Percentiles rank a stretch among this genome's conserved stretches.
Evolutionary conservation across 2,888 invertebrate species (phyloP).

Genomic region (Euplagia quadripunctaria): DNA sequence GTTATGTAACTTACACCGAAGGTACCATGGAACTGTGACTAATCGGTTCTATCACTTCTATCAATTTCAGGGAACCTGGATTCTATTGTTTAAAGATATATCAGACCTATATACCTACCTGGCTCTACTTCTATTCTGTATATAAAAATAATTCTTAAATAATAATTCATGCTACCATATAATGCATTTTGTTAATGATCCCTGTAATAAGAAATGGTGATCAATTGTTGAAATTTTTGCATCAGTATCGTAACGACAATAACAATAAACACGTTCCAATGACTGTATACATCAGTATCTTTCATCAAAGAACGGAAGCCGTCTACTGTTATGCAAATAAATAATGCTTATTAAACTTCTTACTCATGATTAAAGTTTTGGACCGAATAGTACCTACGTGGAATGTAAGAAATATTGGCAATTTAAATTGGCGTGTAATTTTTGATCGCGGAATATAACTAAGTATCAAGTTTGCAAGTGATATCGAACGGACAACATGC

Average conservation of each 20-base stretch:
- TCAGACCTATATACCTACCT: background rate
- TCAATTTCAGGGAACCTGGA: no score
- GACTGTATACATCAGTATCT: background rate
- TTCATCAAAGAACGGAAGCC: background rate
- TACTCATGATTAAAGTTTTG: background rate
- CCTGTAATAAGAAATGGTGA: background rate
- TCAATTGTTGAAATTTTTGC: background rate
- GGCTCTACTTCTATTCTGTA: background rate
- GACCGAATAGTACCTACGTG: background rate
- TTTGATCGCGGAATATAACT: background rate
- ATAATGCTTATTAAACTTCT: background rate
- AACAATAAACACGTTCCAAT: slow-evolving; percentile 3
- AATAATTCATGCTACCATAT: background rate
- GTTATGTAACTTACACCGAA: no score
- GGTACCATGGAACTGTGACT: no score
- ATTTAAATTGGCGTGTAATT: slow-evolving; percentile 8
- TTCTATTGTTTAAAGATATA: no score
- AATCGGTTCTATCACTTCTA: no score
- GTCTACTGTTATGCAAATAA: background rate
- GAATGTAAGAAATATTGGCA: background rate
- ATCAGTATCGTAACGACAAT: background rate
- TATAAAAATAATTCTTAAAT: background rate
- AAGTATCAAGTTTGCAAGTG: background rate
- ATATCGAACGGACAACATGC: background rate
- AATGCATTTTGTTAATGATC: background rate